Conservation (phyloP, 2,797 vertebrate genomes). For the Rhabdomys pumilio region DNA sequence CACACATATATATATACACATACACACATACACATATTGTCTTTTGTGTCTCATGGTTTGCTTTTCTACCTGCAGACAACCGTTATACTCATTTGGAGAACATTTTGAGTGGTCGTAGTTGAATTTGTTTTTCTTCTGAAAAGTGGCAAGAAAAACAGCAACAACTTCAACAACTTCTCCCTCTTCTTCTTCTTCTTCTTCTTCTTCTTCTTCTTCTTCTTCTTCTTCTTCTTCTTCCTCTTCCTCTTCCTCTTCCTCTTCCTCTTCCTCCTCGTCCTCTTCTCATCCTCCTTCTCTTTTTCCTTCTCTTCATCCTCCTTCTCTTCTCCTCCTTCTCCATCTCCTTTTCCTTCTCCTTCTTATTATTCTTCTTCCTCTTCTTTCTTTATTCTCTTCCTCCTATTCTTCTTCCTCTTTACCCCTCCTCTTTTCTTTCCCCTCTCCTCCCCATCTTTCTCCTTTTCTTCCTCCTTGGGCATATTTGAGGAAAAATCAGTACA, state of each 20-base stretch:
- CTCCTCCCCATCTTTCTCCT: background rate
- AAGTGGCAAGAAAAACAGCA: background rate
- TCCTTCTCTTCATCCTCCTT: too few species aligned
- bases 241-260: too few species aligned
- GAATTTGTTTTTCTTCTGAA: background rate
- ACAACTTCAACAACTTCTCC: background rate
- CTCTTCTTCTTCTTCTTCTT: background rate
- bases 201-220: accelerated
- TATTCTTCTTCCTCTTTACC: background rate
- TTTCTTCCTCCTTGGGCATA: background rate
- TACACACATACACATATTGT: too few species aligned
- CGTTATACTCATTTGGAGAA: background rate
- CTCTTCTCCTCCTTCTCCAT: accelerated
- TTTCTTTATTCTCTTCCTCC: too few species aligned
- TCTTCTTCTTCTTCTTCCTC: too few species aligned
- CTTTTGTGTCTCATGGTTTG: background rate
- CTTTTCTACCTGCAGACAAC: background rate
- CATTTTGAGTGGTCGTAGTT: background rate
- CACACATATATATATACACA: background rate
- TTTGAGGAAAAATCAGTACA: slow-evolving; percentile 3
- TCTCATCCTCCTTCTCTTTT: background rate
- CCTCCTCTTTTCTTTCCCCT: background rate
- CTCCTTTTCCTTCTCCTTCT: accelerated
- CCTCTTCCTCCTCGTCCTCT: too few species aligned
- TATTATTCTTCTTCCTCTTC: background rate